Evolutionary conservation across 2,797 vertebrate species (phyloP).

Genomic region (Petrocephalus sullivani): DNA sequence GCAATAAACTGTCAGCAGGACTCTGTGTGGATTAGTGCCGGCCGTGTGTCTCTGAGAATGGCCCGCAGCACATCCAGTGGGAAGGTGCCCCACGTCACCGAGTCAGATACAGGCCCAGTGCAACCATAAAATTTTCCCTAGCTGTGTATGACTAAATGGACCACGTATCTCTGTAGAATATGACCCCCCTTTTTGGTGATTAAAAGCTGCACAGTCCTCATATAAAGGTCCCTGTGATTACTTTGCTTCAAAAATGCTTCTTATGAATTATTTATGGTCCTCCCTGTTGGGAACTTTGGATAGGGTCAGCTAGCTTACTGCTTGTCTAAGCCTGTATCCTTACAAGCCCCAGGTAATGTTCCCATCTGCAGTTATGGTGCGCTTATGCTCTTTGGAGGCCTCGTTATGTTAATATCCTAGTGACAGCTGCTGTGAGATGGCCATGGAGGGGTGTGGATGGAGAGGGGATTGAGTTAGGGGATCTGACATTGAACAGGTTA

Average conservation of each 20-base stretch:
- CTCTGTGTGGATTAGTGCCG: background rate
- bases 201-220: background rate
- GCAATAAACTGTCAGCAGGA: background rate
- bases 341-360: background rate
- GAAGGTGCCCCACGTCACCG: background rate
- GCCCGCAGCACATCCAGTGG: background rate
- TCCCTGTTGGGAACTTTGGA: background rate
- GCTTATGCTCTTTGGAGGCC: background rate
- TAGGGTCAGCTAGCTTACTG: background rate
- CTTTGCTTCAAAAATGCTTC: background rate
- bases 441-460: background rate
- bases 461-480: background rate
- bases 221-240: background rate
- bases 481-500: background rate
- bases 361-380: no score
- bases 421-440: background rate
- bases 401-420: background rate
- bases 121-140: background rate
- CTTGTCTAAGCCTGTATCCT: background rate
- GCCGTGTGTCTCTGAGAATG: background rate
- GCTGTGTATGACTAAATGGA: background rate
- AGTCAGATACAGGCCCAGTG: background rate
- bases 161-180: background rate
- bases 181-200: background rate
- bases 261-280: background rate